Evolutionary conservation across 2,888 invertebrate species (phyloP), one percentile per base, ranked within the genome.

Genomic region (Chydorus sphaericus): DNA sequence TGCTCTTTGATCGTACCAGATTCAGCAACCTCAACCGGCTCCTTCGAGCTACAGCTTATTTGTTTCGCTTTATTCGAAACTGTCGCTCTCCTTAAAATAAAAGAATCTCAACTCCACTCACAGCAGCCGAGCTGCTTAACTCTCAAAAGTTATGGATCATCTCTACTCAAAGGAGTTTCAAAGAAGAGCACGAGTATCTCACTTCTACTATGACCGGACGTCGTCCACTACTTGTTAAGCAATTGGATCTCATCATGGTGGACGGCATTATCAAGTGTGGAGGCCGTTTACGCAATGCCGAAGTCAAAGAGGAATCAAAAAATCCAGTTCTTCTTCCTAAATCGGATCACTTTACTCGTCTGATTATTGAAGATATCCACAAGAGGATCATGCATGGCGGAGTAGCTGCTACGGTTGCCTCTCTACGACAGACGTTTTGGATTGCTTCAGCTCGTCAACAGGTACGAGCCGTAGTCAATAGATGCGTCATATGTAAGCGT

Each of bases 261-360:
- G 54, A 54, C 29, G 51, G 31, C 14, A 11, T 54, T 10, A 20
- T 54, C 16, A 26, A 31, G 29, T 54, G 48, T 29, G 28, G 31
- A 39, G 54, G 54, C 20, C 54, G 54, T 30, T 29, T 54, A 14
- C 44, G 28, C 26, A 54, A 54, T 26, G 39, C 54, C 30, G 20
- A 31, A 23, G 30, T 54, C 10, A 38, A 26, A 28, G 28, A 44
- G 30, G 30, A 31, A 3, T 39, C 54, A 36, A 48, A 20, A 36
- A 39, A 44, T 30, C 55, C 48, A 20, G 20, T 48, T 7, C 23
- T 48, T 2, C 28, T 51, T n/a, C 10, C 30, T 16, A 29, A 51
- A 6, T 20, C 18, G 10, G 39, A 20, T 29, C 39, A 26, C 10
- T 14, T 54, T 14, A 29, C 54, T 28, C 28, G 10, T n/a, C 39